A percentile compares a stretch with the other conserved stretches of the same genome.
Evolutionary conservation across 2,113 vertebrate species (phyloP).

Genomic region (Tautogolabrus adspersus): DNA sequence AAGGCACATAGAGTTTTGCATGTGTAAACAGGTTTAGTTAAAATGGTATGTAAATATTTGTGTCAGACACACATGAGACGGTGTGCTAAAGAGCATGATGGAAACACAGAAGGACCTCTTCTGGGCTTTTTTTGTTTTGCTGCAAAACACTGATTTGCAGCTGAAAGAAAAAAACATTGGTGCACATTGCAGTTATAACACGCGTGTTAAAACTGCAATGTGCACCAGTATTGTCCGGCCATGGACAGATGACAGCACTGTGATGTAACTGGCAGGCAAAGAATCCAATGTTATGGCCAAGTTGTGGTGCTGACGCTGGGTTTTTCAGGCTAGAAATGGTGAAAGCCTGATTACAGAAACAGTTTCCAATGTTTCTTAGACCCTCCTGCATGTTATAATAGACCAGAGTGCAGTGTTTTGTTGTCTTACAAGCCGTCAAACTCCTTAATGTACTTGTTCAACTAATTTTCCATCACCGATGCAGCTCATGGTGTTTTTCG

Average conservation of each 20-base stretch:
- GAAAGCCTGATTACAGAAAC: neutral
- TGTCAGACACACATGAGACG: neutral
- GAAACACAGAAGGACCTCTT: neutral
- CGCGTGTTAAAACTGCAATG: neutral
- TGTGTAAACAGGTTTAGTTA: neutral
- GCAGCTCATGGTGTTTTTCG: neutral
- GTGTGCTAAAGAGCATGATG: neutral
- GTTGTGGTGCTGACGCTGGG: neutral
- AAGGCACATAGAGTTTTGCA: neutral
- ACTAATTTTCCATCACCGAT: neutral
- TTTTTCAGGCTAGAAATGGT: neutral
- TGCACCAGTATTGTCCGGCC: neutral
- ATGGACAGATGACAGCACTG: neutral
- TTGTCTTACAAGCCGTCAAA: neutral
- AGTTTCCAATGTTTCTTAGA: neutral
- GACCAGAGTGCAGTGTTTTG: neutral
- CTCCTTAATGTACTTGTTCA: neutral
- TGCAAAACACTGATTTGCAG: slow-evolving; percentile 3
- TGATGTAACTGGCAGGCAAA: neutral
- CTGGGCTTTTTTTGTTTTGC: neutral
- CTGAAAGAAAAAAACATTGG: neutral
- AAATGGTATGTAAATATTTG: neutral
- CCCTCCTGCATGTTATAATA: neutral
- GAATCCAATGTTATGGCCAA: neutral
- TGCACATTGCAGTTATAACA: no score